A percentile compares a stretch with the other conserved stretches of the same genome.
phyloP scores from a whole-genome alignment of 2,888 invertebrate species.

The Axea sp. region DNA sequence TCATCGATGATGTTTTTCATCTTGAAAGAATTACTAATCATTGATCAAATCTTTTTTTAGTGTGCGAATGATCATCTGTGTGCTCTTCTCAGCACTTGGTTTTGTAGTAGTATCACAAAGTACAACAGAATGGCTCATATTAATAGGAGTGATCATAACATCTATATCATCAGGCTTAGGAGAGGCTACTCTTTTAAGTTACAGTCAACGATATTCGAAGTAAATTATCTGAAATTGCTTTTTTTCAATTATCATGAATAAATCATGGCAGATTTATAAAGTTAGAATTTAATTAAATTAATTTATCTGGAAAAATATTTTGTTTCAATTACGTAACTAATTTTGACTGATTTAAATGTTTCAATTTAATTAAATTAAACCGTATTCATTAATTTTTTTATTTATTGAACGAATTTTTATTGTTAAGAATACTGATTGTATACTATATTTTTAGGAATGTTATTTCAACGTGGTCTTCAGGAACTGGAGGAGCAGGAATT shows the following conservation, averaged over 20 bases:
- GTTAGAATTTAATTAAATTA: too few relatives aligned
- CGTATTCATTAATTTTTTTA: too few relatives aligned
- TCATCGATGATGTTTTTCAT: conserved; percentile 15
- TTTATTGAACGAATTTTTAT: too few relatives aligned
- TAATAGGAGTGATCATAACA: conserved; percentile 86
- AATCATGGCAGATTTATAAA: too few relatives aligned
- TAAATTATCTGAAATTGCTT: too few relatives aligned
- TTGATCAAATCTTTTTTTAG: conserved; percentile 77
- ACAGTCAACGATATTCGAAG: conserved; percentile 86
- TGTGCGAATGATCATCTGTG: conserved; percentile 82
- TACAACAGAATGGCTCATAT: conserved; percentile 82
- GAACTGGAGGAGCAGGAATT: conserved; percentile 91
- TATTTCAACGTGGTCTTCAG: conserved; percentile 91
- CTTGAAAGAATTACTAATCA: conserved; percentile 15
- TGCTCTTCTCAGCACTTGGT: conserved; percentile 82
- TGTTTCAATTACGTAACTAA: too few relatives aligned
- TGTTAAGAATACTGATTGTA: too few relatives aligned
- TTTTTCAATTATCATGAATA: too few relatives aligned
- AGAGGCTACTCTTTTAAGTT: conserved; percentile 87
- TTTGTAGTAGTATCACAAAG: conserved; percentile 85
- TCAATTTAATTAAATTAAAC: too few relatives aligned
- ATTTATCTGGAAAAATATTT: too few relatives aligned
- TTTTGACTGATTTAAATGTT: too few relatives aligned
- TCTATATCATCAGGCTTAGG: conserved; percentile 89
- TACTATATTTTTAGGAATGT: conserved; percentile 81